Base-by-base conservation (phyloP, 2,797 vertebrate genomes). In the Etheostoma perlongum region DNA sequence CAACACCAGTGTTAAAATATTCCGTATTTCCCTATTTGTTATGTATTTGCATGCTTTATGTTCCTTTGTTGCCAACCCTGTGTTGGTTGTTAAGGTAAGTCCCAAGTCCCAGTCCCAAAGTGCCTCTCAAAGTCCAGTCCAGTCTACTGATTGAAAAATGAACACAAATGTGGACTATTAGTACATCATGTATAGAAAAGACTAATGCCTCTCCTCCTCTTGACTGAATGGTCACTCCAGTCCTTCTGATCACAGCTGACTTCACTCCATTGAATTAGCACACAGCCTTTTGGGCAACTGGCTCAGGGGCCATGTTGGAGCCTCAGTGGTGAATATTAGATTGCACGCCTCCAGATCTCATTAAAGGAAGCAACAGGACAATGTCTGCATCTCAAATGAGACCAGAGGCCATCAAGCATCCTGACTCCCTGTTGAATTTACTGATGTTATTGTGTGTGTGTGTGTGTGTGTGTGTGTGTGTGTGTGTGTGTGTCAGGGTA, bases 321-420 rank as follows among this genome's bases (percentile, higher is more conserved):
- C 85, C 89, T 91, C 88, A 67, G 74, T 91, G 92, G 85, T 88
- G 89, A 92, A 92, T 92, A 93, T 93, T 93, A 93, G 91, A 94
- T 94, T 92, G 91, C 89, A 91, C 84, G 93, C 90, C 91, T 90
- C 89, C 91, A 92, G 88, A 93, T 94, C 93, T 93, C 89, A 94
- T 95, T 94, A 95, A 91, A 92, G 85, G 86, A 92, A 88, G 86
- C 91, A 93, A 89, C 91, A 93, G 91, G 88, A 93, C 92, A 89
- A 89, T 68, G 91, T 90, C 90, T 92, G 92, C 92, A 93, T 93
- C 84, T 89, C 82, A 88, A 87, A 93, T 81, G 89, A 93, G 91
- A 84, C 79, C 80, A 83, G 70, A 66, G 90, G 90, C 85, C 88
- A 84, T 90, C 87, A 83, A 77, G 84, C 83, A 75, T 86, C 79